These are phyloP conservation scores for Heliconius hewitsoni DNA, from an alignment of 1,140 invertebrate genomes.

Conservation along the genomic window DNA sequence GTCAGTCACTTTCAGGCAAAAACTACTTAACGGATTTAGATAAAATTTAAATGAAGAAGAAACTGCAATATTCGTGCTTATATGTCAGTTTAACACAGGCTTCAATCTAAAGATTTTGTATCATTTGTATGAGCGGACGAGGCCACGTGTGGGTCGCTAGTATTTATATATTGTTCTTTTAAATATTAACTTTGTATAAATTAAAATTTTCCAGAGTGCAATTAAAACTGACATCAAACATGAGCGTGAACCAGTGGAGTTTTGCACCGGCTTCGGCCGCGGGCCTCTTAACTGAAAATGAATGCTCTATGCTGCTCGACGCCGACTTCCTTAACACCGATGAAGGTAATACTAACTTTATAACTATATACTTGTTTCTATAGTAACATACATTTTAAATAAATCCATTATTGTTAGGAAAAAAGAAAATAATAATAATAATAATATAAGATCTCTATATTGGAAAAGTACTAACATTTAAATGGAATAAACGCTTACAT, in stretches of 20 bases:
- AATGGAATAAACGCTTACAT: not conserved
- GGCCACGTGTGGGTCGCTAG: too few species aligned
- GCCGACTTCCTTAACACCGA: conserved; percentile 61
- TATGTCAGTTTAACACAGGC: too few species aligned
- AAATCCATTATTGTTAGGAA: too few species aligned
- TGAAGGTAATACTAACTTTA: conserved; percentile 50
- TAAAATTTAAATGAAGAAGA: too few species aligned
- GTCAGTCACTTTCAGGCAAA: too few species aligned
- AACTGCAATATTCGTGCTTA: too few species aligned
- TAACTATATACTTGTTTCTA: too few species aligned
- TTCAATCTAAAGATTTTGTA: too few species aligned
- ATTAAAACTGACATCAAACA: conserved; percentile 44
- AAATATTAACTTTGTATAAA: not conserved
- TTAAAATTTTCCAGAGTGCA: conserved; percentile 53
- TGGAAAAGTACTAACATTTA: conserved; percentile 2
- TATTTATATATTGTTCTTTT: not conserved
- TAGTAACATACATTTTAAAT: too few species aligned
- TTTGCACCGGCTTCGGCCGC: conserved; percentile 69
- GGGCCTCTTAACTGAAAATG: conserved; percentile 71
- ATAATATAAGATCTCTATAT: not conserved
- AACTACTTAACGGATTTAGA: too few species aligned
- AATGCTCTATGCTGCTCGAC: conserved; percentile 72
- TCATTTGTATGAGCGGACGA: too few species aligned
- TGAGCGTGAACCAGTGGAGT: conserved; percentile 66
- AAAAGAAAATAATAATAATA: not conserved